A percentile compares a stretch with the other conserved stretches of the same genome.
These are phyloP conservation scores for Propithecus coquereli DNA, from an alignment of 2,113 vertebrate species.

Conservation along the genomic window DNA sequence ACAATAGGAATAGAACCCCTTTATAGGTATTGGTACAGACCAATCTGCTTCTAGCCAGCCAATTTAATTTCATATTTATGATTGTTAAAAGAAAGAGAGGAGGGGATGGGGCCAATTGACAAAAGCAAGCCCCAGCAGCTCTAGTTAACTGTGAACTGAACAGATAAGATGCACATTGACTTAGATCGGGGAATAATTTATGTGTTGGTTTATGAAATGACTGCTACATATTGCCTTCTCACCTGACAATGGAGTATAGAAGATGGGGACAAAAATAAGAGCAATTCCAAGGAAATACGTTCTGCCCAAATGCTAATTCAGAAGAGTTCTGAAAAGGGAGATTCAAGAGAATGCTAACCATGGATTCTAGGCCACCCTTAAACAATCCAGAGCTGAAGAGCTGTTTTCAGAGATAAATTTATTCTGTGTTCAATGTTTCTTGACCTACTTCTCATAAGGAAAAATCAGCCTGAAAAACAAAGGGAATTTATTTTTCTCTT, in stretches of 20 bases:
- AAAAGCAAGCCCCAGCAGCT: neutral
- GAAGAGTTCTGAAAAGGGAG: neutral
- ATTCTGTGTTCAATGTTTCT: constrained; percentile 57
- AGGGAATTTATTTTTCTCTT: constrained; percentile 54
- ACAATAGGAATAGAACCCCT: neutral
- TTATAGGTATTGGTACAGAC: neutral
- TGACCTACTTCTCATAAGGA: constrained; percentile 67
- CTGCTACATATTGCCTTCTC: neutral
- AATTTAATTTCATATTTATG: constrained; percentile 12
- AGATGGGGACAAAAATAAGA: constrained; percentile 34
- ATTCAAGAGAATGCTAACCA: constrained; percentile 26
- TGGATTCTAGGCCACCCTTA: constrained; percentile 58
- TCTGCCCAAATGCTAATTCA: constrained; percentile 46
- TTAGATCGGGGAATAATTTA: neutral
- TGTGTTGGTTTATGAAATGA: constrained; percentile 27
- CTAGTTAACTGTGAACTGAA: neutral
- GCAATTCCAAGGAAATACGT: constrained; percentile 20
- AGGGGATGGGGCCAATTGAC: neutral
- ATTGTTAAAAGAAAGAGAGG: neutral
- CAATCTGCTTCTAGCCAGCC: neutral
- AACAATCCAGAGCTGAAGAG: constrained; percentile 58
- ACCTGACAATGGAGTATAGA: neutral
- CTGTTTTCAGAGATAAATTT: constrained; percentile 68
- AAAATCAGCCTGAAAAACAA: constrained; percentile 47
- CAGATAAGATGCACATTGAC: neutral